phyloP scores from a whole-genome alignment of 2,888 invertebrate genomes.

The Drosophila picticornis region DNA sequence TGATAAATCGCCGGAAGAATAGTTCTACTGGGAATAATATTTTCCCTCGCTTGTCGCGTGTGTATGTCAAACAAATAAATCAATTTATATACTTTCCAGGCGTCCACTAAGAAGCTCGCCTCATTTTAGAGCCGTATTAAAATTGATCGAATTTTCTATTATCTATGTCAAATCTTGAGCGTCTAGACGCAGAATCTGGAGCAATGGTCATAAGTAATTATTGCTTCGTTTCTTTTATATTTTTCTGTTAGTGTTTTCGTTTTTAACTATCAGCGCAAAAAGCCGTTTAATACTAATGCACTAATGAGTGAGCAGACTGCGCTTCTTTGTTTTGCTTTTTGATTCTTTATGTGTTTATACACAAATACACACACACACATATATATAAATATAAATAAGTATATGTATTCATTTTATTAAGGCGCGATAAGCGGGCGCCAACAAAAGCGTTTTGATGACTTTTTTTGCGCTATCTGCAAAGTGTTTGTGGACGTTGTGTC shows the following conservation, averaged over 20 bases:
- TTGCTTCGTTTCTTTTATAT: conserved; percentile 13
- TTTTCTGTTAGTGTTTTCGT: conserved; percentile 7
- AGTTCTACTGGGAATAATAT: neutral
- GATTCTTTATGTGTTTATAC: conserved; percentile 26
- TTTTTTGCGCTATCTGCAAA: conserved; percentile 42
- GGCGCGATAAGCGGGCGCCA: conserved; percentile 39
- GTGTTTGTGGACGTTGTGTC: conserved; percentile 6
- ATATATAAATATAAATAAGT: conserved; percentile 4
- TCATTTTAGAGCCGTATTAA: conserved; percentile 12
- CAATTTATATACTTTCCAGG: neutral
- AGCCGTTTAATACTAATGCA: conserved; percentile 14
- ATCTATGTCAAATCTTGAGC: conserved; percentile 16
- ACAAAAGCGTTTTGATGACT: conserved; percentile 27
- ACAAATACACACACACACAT: conserved; percentile 19
- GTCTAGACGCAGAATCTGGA: conserved; percentile 21
- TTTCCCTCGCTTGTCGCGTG: neutral
- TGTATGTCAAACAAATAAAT: neutral
- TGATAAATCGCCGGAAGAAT: neutral
- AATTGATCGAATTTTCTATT: neutral
- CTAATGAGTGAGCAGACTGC: conserved; percentile 39
- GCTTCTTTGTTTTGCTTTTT: conserved; percentile 67
- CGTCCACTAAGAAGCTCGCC: neutral
- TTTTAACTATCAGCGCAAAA: conserved; percentile 49
- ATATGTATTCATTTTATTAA: conserved; percentile 31
- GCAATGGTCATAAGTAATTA: conserved; percentile 37